Percentiles rank a stretch among this genome's conserved stretches.
Conservation (phyloP, 2,113 vertebrate species). For the Takifugu bimaculatus region DNA sequence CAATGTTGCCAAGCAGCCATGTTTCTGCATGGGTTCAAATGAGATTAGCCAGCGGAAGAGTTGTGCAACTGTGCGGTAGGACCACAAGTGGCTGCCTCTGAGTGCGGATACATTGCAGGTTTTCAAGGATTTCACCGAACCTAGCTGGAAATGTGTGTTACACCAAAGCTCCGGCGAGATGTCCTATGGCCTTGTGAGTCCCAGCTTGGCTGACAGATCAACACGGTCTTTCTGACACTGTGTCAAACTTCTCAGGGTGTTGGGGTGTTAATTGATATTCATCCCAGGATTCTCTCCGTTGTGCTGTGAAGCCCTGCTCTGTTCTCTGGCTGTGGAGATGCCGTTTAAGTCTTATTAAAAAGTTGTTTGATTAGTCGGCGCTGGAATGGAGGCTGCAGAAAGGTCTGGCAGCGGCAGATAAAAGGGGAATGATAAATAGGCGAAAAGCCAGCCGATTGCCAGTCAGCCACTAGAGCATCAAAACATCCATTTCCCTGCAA, state of each 20-base stretch:
- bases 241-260: conserved; percentile 56
- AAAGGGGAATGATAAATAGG: conserved; percentile 79
- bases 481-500: conserved; percentile 81
- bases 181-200: conserved; percentile 32
- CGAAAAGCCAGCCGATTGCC: conserved; percentile 72
- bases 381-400: conserved; percentile 78
- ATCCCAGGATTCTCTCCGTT: conserved; percentile 58
- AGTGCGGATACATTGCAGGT: too few relatives aligned
- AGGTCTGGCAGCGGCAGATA: conserved; percentile 88
- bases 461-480: conserved; percentile 86
- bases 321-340: conserved; percentile 69
- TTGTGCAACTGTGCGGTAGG: conserved; percentile 5
- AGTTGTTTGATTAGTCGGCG: conserved; percentile 85
- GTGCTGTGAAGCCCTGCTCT: conserved; percentile 61
- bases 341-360: conserved; percentile 83
- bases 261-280: conserved; percentile 74
- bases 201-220: conserved; percentile 37
- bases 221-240: conserved; percentile 54
- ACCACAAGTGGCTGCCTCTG: neutral
- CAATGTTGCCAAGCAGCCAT: conserved; percentile 37
- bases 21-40: conserved; percentile 2
- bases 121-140: too few relatives aligned
- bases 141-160: neutral
- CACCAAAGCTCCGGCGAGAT: neutral
- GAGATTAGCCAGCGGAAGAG: neutral